Base-by-base conservation (phyloP, 1,140 invertebrate species). In the Eurosta solidaginis region DNA sequence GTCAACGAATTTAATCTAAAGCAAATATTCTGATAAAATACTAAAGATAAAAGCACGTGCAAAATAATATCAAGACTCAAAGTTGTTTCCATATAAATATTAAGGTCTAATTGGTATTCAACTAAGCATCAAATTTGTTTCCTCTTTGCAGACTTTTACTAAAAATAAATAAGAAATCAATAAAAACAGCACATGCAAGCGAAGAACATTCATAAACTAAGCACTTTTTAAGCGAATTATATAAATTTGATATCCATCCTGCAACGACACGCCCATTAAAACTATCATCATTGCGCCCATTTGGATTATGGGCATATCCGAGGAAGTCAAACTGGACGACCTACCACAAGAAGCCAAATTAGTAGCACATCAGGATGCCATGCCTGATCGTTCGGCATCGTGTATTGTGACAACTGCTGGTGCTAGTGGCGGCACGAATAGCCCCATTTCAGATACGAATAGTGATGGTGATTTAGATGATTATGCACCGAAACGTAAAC, bases 401-500 rank as follows among this genome's bases (percentile, higher is more conserved):
- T 83, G 81, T n/a, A 77, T 82, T 77, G 80, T 82, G 45, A 76
- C 82, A 7, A 78, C 80, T 44, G n/a, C n/a, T 33, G 88, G 87
- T 86, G 82, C 81, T 52, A 85, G 84, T 73, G 89, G 89, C 84
- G 88, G 85, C 89, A 85, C 83, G 88, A 83, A 88, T 81, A 87
- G 90, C 85, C 90, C 92, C 83, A 90, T 90, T 2, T 90, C 90
- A 36, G 92, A 92, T 81, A 91, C 91, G 42, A 93, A 93, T 79
- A 94, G 93, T 81, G 94, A 95, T 75, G 92, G 93, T 1, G 93
- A 94, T 76, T 87, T 92, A 77, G 94, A 95, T 81, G 95, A 96
- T 76, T 95, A 94, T 84, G 90, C 93, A 0, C 95, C 95, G 0
- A 97, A 97, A 87, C 90, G 96, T 80, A 98, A 98, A 85, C 96